These are phyloP conservation scores for Bostrychus sinensis DNA, from an alignment of 2,113 vertebrate genomes.

Conservation along the genomic window DNA sequence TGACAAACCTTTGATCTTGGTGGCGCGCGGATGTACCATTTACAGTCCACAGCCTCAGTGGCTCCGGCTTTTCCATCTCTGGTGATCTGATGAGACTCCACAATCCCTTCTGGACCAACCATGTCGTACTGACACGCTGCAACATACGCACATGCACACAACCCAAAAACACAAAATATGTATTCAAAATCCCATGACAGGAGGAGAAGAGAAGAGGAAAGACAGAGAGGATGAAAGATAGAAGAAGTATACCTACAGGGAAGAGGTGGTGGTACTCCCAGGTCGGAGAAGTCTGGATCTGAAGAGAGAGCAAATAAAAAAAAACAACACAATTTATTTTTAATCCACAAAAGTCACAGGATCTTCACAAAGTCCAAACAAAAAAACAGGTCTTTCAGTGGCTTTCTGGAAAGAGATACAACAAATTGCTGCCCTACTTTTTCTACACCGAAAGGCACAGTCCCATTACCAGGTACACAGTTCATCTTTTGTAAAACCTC, in stretches of 20 bases:
- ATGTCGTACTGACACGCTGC: constrained; percentile 97
- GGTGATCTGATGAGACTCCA: constrained; percentile 95
- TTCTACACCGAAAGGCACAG: background rate
- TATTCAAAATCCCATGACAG: background rate
- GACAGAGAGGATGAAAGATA: constrained; percentile 25
- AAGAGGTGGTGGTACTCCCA: constrained; percentile 94
- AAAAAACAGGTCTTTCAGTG: constrained; percentile 26
- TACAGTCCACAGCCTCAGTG: constrained; percentile 95
- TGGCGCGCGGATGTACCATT: constrained; percentile 97
- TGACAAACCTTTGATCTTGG: constrained; percentile 95
- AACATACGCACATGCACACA: constrained; percentile 42
- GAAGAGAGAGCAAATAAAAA: constrained; percentile 71
- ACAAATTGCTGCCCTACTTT: constrained; percentile 8
- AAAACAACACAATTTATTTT: constrained; percentile 49
- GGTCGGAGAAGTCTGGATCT: constrained; percentile 99
- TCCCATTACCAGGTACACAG: too few species aligned
- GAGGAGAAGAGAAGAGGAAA: constrained; percentile 15
- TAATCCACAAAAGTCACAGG: constrained; percentile 47
- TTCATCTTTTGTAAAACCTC: too few species aligned
- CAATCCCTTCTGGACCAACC: constrained; percentile 96
- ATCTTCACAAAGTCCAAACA: constrained; percentile 28
- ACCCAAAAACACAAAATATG: constrained; percentile 9
- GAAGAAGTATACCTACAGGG: constrained; percentile 90
- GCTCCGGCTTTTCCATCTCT: constrained; percentile 94
- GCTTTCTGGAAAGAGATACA: constrained; percentile 9